Base-by-base conservation (phyloP, 1,140 invertebrate genomes). In the Belonocnema kinseyi region DNA sequence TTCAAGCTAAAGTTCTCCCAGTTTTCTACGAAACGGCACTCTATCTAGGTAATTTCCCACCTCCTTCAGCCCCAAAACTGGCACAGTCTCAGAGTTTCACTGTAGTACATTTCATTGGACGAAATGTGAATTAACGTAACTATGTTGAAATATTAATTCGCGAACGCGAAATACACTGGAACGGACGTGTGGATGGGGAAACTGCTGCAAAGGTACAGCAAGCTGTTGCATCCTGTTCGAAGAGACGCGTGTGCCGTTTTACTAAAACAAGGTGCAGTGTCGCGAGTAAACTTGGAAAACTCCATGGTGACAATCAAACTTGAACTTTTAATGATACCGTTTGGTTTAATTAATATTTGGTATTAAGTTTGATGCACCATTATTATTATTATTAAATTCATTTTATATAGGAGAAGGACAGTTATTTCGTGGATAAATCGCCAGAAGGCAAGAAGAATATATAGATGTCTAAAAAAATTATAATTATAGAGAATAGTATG, bases 171-270 rank as follows among this genome's bases (percentile, higher is more conserved):
- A 54, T 78, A 82, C 81, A 77, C 84, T 82, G 82, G 83, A 88
- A 79, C 86, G 89, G 89, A 89, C 89, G 85, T 85, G 77, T 85
- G 86, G 78, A 51, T 61, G 71, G 75, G 77, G 77, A 76, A 75
- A 56, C 78, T 78, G 70, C 58, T 81, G 77, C 61, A 76, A 80
- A 80, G 76, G 80, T 80, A 80, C 79, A 83, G 87, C 89, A 90
- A 88, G 89, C 89, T 90, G 89, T 89, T 90, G 88, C 87, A 85
- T 89, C 89, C 88, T 87, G 85, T 87, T 87, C 61, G 74, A 58
- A 56, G 78, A 74, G 76, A 85, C 83, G 78, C 80, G 74, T 85
- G 83, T 86, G 76, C 56, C 76, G 26, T 79, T 78, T 77, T 75
- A 77, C 54, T 77, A 50, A 77, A 78, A 75, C 83, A 72, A 77